Percentiles rank a stretch among this genome's conserved stretches.
phyloP scores from a whole-genome alignment of 2,888 invertebrate genomes.

The Ferdinandea cuprea region DNA sequence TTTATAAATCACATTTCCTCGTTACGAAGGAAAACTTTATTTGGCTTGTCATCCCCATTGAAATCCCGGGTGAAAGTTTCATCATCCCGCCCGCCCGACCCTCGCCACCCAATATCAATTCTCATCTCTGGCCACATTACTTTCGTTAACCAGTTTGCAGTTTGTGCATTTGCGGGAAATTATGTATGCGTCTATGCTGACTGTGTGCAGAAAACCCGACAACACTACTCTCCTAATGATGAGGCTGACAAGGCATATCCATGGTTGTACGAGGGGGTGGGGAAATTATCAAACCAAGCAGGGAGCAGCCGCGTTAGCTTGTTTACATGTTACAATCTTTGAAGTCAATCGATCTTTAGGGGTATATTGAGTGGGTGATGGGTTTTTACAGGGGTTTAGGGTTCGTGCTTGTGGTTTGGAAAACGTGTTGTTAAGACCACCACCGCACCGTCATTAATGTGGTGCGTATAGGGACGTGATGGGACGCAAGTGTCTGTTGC shows the following conservation, averaged over 20 bases:
- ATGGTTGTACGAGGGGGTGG: not conserved
- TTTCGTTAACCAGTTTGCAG: conserved; percentile 25
- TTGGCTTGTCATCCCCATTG: conserved; percentile 55
- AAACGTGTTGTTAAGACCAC: conserved; percentile 25
- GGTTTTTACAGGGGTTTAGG: too few species aligned
- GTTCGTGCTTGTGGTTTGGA: conserved; percentile 20
- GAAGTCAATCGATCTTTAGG: conserved; percentile 35
- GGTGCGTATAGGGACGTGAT: not conserved
- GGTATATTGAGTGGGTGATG: not conserved
- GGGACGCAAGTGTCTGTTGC: conserved; percentile 33
- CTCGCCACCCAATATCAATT: not conserved
- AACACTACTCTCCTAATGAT: conserved; percentile 38
- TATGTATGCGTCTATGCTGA: conserved; percentile 31
- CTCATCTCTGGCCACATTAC: not conserved
- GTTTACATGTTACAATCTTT: conserved; percentile 36
- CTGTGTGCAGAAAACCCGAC: conserved; percentile 20
- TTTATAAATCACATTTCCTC: conserved; percentile 66
- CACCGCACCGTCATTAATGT: not conserved
- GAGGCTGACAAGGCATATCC: not conserved
- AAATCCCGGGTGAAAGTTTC: conserved; percentile 26
- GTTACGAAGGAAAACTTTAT: conserved; percentile 47
- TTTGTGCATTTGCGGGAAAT: conserved; percentile 35
- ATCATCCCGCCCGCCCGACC: too few species aligned
- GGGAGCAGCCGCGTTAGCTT: conserved; percentile 12
- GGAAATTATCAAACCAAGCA: conserved; percentile 9